Evolutionary conservation across 2,797 vertebrate genomes (phyloP).

Genomic region (Arrhamphus sclerolepis): DNA sequence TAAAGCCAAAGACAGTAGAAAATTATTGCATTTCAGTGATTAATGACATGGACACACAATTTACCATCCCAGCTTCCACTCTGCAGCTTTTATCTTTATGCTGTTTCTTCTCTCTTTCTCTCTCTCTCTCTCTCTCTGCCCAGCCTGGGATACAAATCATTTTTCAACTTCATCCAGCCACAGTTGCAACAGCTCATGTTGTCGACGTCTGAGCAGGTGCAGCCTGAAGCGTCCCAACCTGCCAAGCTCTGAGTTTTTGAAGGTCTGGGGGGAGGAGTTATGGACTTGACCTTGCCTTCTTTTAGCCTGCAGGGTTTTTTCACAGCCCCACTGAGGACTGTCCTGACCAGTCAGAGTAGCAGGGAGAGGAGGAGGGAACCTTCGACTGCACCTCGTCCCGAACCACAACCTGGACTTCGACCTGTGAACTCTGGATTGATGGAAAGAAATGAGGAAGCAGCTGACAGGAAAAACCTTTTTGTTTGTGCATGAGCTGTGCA

Average conservation of each 20-base stretch:
- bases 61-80: slow-evolving; percentile 69
- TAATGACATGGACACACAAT: slow-evolving; percentile 87
- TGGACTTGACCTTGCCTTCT: slow-evolving; percentile 78
- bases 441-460: slow-evolving; percentile 3
- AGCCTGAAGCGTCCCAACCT: slow-evolving; percentile 91
- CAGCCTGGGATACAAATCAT: slow-evolving; percentile 97
- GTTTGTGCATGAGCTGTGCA: slow-evolving; percentile 1
- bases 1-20: background rate
- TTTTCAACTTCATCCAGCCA: slow-evolving; percentile 92
- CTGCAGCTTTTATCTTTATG: background rate
- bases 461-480: slow-evolving; percentile 44
- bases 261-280: slow-evolving; percentile 60
- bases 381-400: slow-evolving; percentile 94
- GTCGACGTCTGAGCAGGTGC: slow-evolving; percentile 84
- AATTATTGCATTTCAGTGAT: background rate
- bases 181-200: slow-evolving; percentile 92
- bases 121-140: no score
- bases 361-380: slow-evolving; percentile 84
- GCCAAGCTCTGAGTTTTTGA: slow-evolving; percentile 81
- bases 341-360: slow-evolving; percentile 82
- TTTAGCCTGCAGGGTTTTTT: slow-evolving; percentile 67
- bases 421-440: slow-evolving; percentile 30
- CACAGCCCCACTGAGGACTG: slow-evolving; percentile 80
- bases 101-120: background rate
- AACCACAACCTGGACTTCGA: slow-evolving; percentile 52